phyloP scores from a whole-genome alignment of 1,140 invertebrate species.

The Onthophagus taurus region DNA sequence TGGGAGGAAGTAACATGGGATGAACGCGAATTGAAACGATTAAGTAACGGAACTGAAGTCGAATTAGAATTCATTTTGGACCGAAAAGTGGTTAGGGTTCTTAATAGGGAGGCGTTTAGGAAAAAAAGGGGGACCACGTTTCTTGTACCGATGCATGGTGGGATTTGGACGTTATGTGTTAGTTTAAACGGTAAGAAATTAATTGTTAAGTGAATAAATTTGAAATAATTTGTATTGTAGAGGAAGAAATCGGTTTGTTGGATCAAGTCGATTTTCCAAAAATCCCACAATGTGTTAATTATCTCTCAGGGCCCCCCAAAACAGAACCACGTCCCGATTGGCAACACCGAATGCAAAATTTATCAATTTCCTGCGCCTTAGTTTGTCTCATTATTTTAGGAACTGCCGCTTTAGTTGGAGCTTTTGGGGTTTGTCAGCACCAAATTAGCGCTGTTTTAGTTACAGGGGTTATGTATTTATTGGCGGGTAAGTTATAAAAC shows the following conservation, averaged over 20 bases:
- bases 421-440: constrained; percentile 74
- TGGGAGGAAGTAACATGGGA: constrained; percentile 79
- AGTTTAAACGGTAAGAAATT: constrained; percentile 53
- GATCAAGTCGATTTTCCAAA: constrained; percentile 57
- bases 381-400: constrained; percentile 80
- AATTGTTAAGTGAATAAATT: background rate
- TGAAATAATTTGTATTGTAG: constrained; percentile 37
- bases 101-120: constrained; percentile 26
- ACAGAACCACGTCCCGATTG: constrained; percentile 62
- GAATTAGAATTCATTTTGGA: constrained; percentile 56
- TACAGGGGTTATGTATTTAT: constrained; percentile 83
- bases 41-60: constrained; percentile 44
- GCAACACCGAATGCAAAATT: constrained; percentile 86
- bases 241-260: constrained; percentile 58
- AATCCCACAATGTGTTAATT: constrained; percentile 63
- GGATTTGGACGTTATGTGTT: constrained; percentile 78
- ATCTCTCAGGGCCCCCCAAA: constrained; percentile 56
- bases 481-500: constrained; percentile 76
- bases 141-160: constrained; percentile 74
- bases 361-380: constrained; percentile 83
- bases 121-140: constrained; percentile 44
- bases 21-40: constrained; percentile 40
- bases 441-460: constrained; percentile 84
- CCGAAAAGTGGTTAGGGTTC: constrained; percentile 49
- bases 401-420: constrained; percentile 70